Evolutionary conservation across 2,888 invertebrate species (phyloP), one percentile per base, ranked within the genome.

Genomic region (Cerceris rybyensis): DNA sequence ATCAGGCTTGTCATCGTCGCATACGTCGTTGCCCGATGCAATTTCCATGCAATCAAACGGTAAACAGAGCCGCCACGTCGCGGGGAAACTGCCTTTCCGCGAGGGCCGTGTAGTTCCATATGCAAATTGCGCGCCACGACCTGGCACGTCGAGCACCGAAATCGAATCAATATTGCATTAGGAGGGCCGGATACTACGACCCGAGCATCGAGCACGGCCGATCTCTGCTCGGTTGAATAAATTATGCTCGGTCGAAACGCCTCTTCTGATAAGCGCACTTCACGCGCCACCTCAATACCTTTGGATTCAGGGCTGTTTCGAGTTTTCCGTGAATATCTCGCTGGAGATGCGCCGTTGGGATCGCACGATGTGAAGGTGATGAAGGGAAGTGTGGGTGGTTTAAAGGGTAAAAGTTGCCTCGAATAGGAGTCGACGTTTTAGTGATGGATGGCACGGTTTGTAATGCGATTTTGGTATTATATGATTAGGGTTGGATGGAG

Each of bases 111-210:
- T 88, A 89, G 86, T 88, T 89, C 84, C 84, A 80, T 86, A 88
- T 89, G 88, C 87, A 88, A 89, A 88, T 88, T 86, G 83, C 83
- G 76, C 75, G 81, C 73, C 61, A 75, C 83, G 76, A 78, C 78
- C 79, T 65, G 68, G 70, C 81, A 75, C 80, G 75, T 76, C 76
- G 75, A 67, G 81, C 77, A 72, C 69, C 81, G 75, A 81, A 77
- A 88, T 87, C 82, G 83, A 88, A 88, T 88, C 88, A 84, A 88
- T 88, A 89, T 88, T 85, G 84, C 70, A 84, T 86, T 83, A 84
- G 78, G 60, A 75, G 65, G 76, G 46, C 77, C 68, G 83, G 80
- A 83, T 85, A 75, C 74, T 73, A 46, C 46, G 46, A 46, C 8
- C 46, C 46, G 46, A 46, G 9, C 9, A 46, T 8, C 46, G 46